These are phyloP conservation scores for Cephalopholis sonnerati DNA, from an alignment of 2,113 vertebrate species.

Conservation along the genomic window DNA sequence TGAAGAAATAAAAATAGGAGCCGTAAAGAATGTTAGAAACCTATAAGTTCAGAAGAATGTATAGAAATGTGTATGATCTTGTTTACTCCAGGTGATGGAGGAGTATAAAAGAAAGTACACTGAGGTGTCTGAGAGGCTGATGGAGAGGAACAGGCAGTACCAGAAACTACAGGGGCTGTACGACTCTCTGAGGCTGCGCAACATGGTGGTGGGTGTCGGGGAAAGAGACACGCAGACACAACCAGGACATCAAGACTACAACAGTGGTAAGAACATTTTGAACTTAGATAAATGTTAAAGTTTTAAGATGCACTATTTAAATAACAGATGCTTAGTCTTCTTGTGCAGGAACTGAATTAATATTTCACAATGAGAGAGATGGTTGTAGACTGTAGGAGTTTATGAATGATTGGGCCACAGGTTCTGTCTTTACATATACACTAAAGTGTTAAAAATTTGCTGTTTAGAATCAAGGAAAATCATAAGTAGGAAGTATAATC, in stretches of 20 bases:
- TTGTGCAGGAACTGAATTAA: neutral
- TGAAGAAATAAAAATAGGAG: neutral
- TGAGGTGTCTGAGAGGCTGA: constrained; percentile 91
- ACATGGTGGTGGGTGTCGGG: constrained; percentile 83
- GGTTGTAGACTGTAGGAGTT: neutral
- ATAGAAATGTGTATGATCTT: no score
- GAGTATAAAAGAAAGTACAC: constrained; percentile 93
- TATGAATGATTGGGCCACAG: neutral
- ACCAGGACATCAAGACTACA: constrained; percentile 41
- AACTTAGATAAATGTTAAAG: neutral
- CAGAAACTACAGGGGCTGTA: constrained; percentile 92
- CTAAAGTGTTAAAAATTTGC: neutral
- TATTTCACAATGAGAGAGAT: neutral
- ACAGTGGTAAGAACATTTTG: constrained; percentile 56
- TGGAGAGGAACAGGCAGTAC: constrained; percentile 92
- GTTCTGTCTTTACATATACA: neutral
- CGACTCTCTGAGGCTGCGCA: constrained; percentile 89
- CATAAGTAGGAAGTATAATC: no score
- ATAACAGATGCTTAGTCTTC: neutral
- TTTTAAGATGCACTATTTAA: neutral
- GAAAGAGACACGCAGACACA: constrained; percentile 65
- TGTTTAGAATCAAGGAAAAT: neutral
- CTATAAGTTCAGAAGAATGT: neutral
- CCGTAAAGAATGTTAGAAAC: neutral
- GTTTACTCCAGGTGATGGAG: constrained; percentile 84